Evolutionary conservation across 2,113 vertebrate genomes (phyloP).

Genomic region (Anarrhichthys ocellatus): DNA sequence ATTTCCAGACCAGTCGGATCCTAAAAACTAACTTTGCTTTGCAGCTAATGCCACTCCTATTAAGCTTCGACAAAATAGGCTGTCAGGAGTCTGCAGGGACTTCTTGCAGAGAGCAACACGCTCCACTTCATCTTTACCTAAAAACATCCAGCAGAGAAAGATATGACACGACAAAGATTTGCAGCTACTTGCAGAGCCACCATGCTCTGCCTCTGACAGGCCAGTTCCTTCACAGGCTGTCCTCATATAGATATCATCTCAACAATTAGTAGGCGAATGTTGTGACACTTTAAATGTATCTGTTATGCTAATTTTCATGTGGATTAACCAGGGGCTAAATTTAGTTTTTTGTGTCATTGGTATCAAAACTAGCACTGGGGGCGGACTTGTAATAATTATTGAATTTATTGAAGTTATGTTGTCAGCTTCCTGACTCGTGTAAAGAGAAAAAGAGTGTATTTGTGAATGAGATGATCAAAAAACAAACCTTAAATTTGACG

Average conservation of each 20-base stretch:
- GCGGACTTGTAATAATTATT: not conserved
- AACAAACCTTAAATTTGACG: not conserved
- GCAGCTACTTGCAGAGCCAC: not conserved
- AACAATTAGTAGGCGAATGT: conserved; percentile 19
- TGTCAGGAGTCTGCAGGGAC: conserved; percentile 56
- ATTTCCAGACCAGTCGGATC: conserved; percentile 64
- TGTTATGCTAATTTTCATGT: not conserved
- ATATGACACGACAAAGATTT: conserved; percentile 8
- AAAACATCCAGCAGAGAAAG: conserved; percentile 33
- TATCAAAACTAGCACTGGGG: not conserved
- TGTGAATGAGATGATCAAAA: not conserved
- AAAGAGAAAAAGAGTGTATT: not conserved
- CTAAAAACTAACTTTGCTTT: conserved; percentile 56
- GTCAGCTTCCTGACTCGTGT: not conserved
- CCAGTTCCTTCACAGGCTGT: not conserved
- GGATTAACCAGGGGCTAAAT: not conserved
- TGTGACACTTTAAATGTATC: not conserved
- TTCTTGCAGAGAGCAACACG: conserved; percentile 29
- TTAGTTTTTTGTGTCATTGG: not conserved
- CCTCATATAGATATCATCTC: not conserved
- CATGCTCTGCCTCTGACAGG: not conserved
- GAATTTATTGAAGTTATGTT: not conserved
- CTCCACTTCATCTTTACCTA: conserved; percentile 62
- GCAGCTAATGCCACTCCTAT: conserved; percentile 47
- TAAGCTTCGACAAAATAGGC: conserved; percentile 62